Base-by-base conservation (phyloP, 2,113 vertebrate genomes). In the Eupsittula cactorum region DNA sequence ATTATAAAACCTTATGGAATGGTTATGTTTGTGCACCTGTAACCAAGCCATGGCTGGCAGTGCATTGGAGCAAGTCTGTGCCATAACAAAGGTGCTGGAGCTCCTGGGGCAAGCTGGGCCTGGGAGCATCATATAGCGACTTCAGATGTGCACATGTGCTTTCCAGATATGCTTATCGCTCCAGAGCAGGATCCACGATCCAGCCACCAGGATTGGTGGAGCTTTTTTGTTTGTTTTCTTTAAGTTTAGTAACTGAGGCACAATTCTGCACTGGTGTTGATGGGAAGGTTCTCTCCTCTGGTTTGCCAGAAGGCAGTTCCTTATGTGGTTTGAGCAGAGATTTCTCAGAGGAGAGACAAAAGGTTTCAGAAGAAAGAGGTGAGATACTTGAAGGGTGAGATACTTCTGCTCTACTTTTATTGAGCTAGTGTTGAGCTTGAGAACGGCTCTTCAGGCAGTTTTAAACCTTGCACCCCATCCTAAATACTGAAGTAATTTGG, bases 21-120 rank as follows among this genome's bases (percentile, higher is more conserved):
- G 1, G 59, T 6, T 2, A 0, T 20, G 31, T 57, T 44, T 62
- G 46, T 44, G 18, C 6, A 5, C 20, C 46, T 9, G 0, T 28
- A 31, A 42, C 44, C 42, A n/a, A n/a, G 49, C 55, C 11, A 0
- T 10, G 63, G 8, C 44, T 42, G 57, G 41, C 21, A 37, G 35
- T 17, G 42, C 29, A 2, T 2, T 13, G 52, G 11, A 67, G 57
- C 10, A 10, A 37, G 80, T 25, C 63, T 2, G 0, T 46, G 59
- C 35, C 27, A 0, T 57, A 23, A 41, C 13, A 41, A 42, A 82
- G 81, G n/a, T 79, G 50, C 33, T 2, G 2, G 49, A 44, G 31
- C 18, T 50, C 16, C 75, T 73, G 64, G 24, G 53, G 29, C 53
- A 65, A 6, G 39, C 18, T 44, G 37, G 73, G 39, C 7, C 21